Conservation (phyloP, 2,113 vertebrate genomes). For the Lichenostomus cassidix region DNA sequence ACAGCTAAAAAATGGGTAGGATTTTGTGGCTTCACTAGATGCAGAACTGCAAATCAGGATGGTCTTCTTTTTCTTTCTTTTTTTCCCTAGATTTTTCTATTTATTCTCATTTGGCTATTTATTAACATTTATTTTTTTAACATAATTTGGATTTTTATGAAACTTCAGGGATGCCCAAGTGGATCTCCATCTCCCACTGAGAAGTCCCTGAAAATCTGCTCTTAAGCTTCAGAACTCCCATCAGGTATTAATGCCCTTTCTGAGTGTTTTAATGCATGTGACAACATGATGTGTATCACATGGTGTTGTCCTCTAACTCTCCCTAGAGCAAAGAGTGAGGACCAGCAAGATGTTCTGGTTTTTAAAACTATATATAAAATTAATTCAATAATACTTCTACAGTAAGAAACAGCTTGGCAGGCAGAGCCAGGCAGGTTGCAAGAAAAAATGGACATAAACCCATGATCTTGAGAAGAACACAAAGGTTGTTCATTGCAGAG, state of each 20-base stretch:
- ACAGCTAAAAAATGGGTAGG: neutral
- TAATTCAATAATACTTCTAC: neutral
- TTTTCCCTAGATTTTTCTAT: neutral
- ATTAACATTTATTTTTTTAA: neutral
- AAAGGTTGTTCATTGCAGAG: neutral
- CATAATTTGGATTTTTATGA: neutral
- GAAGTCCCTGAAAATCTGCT: neutral
- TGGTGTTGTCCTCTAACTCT: neutral
- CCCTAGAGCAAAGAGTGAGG: neutral
- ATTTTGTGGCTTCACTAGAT: neutral
- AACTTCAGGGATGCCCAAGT: neutral
- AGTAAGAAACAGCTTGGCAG: neutral
- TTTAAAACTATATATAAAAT: neutral
- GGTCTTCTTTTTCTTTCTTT: neutral
- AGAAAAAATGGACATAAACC: neutral
- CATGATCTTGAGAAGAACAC: neutral
- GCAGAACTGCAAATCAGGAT: neutral
- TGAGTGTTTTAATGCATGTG: neutral
- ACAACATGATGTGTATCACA: accelerated
- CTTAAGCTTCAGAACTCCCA: neutral
- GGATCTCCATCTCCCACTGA: neutral
- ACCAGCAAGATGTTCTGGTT: neutral
- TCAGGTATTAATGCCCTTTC: neutral
- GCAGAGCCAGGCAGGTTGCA: neutral
- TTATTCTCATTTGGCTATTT: neutral